Percentiles rank a stretch among this genome's conserved stretches.
phyloP scores from a whole-genome alignment of 2,888 invertebrate species.

The Tuberolachnus salignus region DNA sequence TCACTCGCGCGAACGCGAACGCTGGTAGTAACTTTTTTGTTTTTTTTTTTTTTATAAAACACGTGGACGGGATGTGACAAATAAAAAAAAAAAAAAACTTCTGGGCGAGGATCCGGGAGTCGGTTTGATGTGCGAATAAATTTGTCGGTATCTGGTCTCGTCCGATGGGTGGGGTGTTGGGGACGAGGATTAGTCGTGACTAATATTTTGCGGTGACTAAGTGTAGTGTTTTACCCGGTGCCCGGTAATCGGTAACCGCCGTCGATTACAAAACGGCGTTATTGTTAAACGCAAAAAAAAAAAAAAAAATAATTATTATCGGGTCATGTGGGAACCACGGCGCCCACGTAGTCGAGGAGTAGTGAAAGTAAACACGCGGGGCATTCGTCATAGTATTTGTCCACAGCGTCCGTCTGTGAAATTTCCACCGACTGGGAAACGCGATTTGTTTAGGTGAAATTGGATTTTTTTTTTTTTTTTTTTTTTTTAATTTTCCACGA shows the following conservation, averaged over 20 bases:
- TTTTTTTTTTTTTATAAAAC: too few relatives aligned
- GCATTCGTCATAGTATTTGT: conserved; percentile 46
- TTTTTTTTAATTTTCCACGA: neutral
- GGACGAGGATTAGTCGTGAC: conserved; percentile 21
- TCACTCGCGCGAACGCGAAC: too few relatives aligned
- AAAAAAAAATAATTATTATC: conserved; percentile 18
- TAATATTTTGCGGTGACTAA: conserved; percentile 23
- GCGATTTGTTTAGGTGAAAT: conserved; percentile 33
- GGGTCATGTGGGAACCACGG: conserved; percentile 8
- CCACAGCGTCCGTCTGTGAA: conserved; percentile 22
- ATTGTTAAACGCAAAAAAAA: neutral
- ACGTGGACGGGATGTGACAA: too few relatives aligned
- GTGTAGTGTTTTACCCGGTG: conserved; percentile 6
- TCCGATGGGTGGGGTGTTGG: too few relatives aligned
- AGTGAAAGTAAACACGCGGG: conserved; percentile 46
- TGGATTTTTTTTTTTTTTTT: neutral
- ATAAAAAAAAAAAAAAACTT: neutral
- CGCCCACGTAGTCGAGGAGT: conserved; percentile 5
- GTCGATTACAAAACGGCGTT: conserved; percentile 38
- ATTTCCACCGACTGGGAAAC: conserved; percentile 34
- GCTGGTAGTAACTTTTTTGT: too few relatives aligned
- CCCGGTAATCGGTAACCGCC: neutral
- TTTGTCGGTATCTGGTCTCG: neutral
- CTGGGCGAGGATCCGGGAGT: conserved; percentile 14
- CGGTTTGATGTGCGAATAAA: neutral